Base-by-base conservation (phyloP, 2,888 invertebrate genomes). In the Brachyptera risi region DNA sequence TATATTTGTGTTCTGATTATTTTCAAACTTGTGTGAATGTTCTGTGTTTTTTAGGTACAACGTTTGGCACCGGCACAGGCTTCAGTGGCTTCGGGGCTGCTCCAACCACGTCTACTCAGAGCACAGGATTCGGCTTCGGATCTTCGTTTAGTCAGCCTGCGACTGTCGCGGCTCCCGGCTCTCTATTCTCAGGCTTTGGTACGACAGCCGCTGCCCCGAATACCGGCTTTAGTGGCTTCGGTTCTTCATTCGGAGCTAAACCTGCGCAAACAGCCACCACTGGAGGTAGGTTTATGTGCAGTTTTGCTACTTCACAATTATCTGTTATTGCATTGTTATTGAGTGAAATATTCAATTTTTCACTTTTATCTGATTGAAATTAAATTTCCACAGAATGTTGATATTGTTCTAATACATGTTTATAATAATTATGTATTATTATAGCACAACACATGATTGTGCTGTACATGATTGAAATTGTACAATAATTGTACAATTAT, bases 221-320 rank as follows among this genome's bases (percentile, higher is more conserved):
- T 17, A 50, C 59, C 19, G 44, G 49, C 56, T 56, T 56, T 44
- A 40, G 61, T 15, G 49, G 58, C 4, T 47, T 51, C 31, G 51
- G 54, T 3, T 37, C 54, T 1, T 51, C 63, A 1, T 64, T 64
- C 49, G 65, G 63, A 2, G 47, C 63, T n/a, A 61, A 61, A 50
- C 59, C 65, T 1, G 50, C 54, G 1, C 74, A 75, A 58, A 73
- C 76, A 7, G 70, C 75, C 0, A 68, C 71, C 17, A 68, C 71
- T 13, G 70, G 67, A 69, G 71, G 47, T 63, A 60, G 58, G 42
- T 11, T 31, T 31, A 7, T 7, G 40, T 11, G 7, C 15, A 15
- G 11, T 31, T 5, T 31, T 7, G 31, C 7, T 31, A 31, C 11
- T 31, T 31, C 5, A 11, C 31, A 31, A 7, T 31, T 31, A 11